Evolutionary conservation across 2,888 invertebrate genomes (phyloP).

Genomic region (Glomeris marginata): DNA sequence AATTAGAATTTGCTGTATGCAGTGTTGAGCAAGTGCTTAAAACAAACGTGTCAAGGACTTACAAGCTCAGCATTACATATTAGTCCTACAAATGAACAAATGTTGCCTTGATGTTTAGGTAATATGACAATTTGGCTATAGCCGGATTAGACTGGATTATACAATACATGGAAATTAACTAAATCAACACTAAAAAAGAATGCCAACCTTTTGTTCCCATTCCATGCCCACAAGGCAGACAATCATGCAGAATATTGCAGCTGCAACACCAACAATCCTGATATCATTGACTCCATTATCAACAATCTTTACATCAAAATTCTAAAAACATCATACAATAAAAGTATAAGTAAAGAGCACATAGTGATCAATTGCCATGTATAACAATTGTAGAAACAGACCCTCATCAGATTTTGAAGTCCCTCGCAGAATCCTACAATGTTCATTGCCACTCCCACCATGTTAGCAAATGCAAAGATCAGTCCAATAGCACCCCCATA

Average conservation of each 20-base stretch:
- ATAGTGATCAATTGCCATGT: not conserved
- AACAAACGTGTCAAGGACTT: too few species aligned
- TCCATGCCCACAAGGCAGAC: conserved; percentile 92
- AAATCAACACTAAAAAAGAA: conserved; percentile 13
- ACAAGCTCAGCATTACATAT: too few species aligned
- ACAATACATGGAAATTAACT: too few species aligned
- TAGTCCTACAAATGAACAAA: too few species aligned
- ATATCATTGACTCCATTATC: conserved; percentile 51
- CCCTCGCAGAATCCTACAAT: conserved; percentile 42
- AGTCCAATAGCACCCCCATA: conserved; percentile 48
- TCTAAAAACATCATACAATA: conserved; percentile 19
- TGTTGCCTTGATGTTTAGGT: too few species aligned
- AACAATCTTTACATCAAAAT: conserved; percentile 42
- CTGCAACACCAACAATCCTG: conserved; percentile 68
- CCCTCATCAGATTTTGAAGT: conserved; percentile 6
- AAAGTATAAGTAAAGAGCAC: not conserved
- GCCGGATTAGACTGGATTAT: too few species aligned
- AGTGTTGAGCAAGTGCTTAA: too few species aligned
- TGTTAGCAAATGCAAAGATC: conserved; percentile 45
- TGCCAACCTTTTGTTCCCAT: conserved; percentile 76
- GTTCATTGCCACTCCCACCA: conserved; percentile 43
- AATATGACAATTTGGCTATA: too few species aligned
- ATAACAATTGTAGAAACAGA: not conserved
- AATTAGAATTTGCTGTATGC: too few species aligned
- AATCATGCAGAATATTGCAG: conserved; percentile 61